These are phyloP conservation scores for Drosophila mimica DNA, from an alignment of 2,888 invertebrate genomes.

Conservation along the genomic window DNA sequence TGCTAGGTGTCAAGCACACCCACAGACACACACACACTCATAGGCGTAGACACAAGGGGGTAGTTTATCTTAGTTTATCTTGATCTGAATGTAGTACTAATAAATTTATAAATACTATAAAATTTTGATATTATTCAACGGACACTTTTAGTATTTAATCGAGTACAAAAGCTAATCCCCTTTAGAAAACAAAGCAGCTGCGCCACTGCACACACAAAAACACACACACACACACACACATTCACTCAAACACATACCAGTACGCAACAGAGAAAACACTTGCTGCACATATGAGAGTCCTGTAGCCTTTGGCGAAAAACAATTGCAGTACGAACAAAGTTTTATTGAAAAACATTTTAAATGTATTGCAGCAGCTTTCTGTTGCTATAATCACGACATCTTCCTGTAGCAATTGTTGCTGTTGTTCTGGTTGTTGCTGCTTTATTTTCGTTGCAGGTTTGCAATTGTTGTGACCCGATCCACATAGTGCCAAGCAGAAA, in stretches of 20 bases:
- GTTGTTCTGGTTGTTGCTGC: neutral
- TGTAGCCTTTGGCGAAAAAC: constrained; percentile 54
- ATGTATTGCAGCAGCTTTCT: constrained; percentile 64
- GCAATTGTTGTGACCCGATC: constrained; percentile 33
- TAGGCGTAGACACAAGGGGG: neutral
- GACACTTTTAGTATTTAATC: neutral
- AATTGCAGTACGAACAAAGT: constrained; percentile 72
- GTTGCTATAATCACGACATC: constrained; percentile 44
- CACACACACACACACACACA: constrained; percentile 12
- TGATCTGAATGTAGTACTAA: neutral
- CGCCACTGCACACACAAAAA: neutral
- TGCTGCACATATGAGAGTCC: constrained; percentile 21
- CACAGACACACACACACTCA: constrained; percentile 4
- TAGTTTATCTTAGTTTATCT: neutral
- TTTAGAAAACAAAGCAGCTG: neutral
- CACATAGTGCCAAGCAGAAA: constrained; percentile 37
- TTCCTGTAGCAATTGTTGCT: constrained; percentile 37
- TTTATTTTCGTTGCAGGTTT: constrained; percentile 32
- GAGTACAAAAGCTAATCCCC: neutral
- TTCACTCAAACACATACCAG: neutral
- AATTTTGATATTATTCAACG: neutral
- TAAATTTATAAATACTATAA: too few relatives aligned
- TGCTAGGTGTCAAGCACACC: constrained; percentile 13
- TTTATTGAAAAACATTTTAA: constrained; percentile 80
- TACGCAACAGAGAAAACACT: constrained; percentile 5